Conservation (phyloP, 2,888 invertebrate species). For the Anthoptus insignis region DNA sequence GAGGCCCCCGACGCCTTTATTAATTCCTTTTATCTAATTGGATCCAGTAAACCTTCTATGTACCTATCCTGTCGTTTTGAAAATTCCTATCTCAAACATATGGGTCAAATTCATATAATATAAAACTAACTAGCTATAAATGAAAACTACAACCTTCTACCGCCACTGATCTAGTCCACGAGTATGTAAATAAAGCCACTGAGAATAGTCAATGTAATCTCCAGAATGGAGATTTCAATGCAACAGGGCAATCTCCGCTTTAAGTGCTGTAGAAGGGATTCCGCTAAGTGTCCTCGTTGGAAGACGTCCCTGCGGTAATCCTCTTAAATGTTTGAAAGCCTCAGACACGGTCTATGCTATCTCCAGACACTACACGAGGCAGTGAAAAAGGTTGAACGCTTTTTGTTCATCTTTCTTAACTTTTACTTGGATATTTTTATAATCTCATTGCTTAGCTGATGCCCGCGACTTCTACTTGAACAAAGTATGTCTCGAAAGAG, state of each 20-base stretch:
- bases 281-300: constrained; percentile 25
- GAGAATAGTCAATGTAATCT: constrained; percentile 16
- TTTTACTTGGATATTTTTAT: no score
- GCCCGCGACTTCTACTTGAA: no score
- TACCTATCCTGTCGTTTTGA: no score
- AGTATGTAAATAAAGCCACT: constrained; percentile 15
- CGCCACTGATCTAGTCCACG: constrained; percentile 7
- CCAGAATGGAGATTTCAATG: constrained; percentile 22
- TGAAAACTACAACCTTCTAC: not conserved
- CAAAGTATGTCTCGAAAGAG: no score
- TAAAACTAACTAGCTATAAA: no score
- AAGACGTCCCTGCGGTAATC: constrained; percentile 24
- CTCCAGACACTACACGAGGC: not conserved
- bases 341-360: constrained; percentile 5
- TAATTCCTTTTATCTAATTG: no score
- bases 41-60: no score
- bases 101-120: no score
- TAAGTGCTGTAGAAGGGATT: constrained; percentile 18
- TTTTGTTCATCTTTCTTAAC: not conserved
- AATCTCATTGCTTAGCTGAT: no score
- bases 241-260: constrained; percentile 21
- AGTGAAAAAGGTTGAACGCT: not conserved
- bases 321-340: constrained; percentile 29
- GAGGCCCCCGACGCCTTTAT: no score
- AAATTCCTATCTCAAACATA: no score